Evolutionary conservation across 2,888 invertebrate genomes (phyloP), one percentile per base, ranked within the genome.

Genomic region (Zygogramma bicolorata): DNA sequence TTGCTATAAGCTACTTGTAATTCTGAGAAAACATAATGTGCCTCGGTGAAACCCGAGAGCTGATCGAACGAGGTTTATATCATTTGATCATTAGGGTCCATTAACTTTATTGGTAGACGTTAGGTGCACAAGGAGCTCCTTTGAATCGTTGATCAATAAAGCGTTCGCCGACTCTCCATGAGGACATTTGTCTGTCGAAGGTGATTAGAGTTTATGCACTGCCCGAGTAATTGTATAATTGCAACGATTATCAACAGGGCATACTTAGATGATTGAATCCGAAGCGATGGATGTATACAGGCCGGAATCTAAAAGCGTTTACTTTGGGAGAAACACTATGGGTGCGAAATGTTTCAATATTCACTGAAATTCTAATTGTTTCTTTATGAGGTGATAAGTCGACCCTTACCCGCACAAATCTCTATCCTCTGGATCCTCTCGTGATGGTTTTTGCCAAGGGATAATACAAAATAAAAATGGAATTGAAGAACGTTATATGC

Each of bases 21-120:
- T 53, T 53, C 53, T n/a, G 5, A n/a, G 7, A 25, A 53, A 7
- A 53, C n/a, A 27, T 53, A n/a, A 53, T n/a, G n/a, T 27, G 15
- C 25, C 27, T 53, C 27, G 7, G n/a, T 22, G n/a, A 6, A 53
- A n/a, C 53, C 25, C 8, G 38, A 61, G 27, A 27, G n/a, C n/a
- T 38, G n/a, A n/a, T 38, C 53, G 27, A 53, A 27, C 61, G 20
- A 18, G n/a, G n/a, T 38, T 61, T 61, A 18, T 18, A 40, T 40
- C 42, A 38, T 40, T 22, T 10, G 38, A 25, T 61, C 61, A 61
- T 61, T 61, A 61, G 18, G 61, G 61, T 61, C 61, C 61, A 61
- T 61, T 61, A 22, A 31, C 38, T 61, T 61, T 61, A 61, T 61
- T 61, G 61, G 61, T 42, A 38, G 61, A 31, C 38, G 38, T 61